Conservation (phyloP, 2,888 invertebrate species). For the Idaea biselata region DNA sequence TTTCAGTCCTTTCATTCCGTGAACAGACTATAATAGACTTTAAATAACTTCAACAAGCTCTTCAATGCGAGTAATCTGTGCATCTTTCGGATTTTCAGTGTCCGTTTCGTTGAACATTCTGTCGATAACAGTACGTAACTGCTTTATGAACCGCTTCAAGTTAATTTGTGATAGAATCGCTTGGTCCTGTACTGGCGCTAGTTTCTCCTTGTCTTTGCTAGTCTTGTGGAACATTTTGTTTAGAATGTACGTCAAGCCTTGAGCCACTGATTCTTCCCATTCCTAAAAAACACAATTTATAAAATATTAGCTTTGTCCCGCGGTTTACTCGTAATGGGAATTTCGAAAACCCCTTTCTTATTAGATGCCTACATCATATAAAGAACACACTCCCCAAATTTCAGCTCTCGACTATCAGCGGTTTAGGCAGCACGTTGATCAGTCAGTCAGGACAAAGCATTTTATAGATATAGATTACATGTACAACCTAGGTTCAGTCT, state of each 20-base stretch:
- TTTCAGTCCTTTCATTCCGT: too few relatives aligned
- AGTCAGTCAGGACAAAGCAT: too few relatives aligned
- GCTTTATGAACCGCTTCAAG: conserved; percentile 68
- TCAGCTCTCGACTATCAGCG: too few relatives aligned
- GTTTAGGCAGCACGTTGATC: too few relatives aligned
- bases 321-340: conserved; percentile 7
- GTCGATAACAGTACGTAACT: conserved; percentile 61
- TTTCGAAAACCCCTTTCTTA: too few relatives aligned
- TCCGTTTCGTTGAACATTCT: conserved; percentile 50
- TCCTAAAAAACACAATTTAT: conserved; percentile 69
- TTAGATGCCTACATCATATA: too few relatives aligned
- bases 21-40: conserved; percentile 16
- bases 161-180: conserved; percentile 66
- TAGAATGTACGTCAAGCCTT: conserved; percentile 83
- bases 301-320: conserved; percentile 7
- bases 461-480: too few relatives aligned
- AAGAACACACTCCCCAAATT: too few relatives aligned
- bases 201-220: conserved; percentile 82
- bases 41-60: conserved; percentile 70
- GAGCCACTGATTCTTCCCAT: conserved; percentile 89
- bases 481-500: too few relatives aligned
- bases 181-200: conserved; percentile 75
- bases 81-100: conserved; percentile 29
- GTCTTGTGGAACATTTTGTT: conserved; percentile 83
- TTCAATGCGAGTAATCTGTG: conserved; percentile 57